Base-by-base conservation (phyloP, 2,113 vertebrate species). In the Toxotes jaculatrix region DNA sequence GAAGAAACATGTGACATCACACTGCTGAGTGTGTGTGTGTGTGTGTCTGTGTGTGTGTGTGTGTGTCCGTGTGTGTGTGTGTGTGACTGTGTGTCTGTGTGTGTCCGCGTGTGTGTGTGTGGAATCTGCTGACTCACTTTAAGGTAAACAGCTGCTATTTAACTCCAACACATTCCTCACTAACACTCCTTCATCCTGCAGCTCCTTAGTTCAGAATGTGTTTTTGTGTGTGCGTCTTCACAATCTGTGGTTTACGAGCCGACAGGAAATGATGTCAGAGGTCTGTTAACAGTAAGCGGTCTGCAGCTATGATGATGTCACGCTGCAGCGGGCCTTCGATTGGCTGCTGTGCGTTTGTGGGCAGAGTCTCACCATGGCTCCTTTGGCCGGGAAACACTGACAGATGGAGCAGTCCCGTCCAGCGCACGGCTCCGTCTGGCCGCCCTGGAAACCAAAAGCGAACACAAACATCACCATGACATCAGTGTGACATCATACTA, bases 331-430 rank as follows among this genome's bases (percentile, higher is more conserved):
- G 27, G 0, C 31, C 36, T 68, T 27, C 77, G 77, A 60, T 83
- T 90, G 47, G 74, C 59, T 23, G 55, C 6, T 36, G 40, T 43
- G 31, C 64, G 31, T 56, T 23, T 17, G 32, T 31, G 12, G 55
- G 62, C 27, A 57, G 23, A 55, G 77, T 78, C 95, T 95, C 91
- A 97, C 96, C 94, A 88, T 94, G 3, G 95, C 92, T 91, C 97
- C 97, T 93, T 97, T 97, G 62, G 94, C 91, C 55, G 96, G 95
- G 66, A 95, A 95, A 92, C 97, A 97, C 57, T 80, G 94, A 73
- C 96, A 97, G 86, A 88, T 73, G 23, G 92, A 94, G 78, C 95
- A 96, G 89, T 97, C 96, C 81, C 93, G 93, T 77, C 96, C 96
- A 3, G 64, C 89, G 47, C 97, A 97, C 0, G 63, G 91, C 72